These are phyloP conservation scores for Chloroceryle amazona DNA, from an alignment of 2,797 vertebrate species.

Conservation along the genomic window DNA sequence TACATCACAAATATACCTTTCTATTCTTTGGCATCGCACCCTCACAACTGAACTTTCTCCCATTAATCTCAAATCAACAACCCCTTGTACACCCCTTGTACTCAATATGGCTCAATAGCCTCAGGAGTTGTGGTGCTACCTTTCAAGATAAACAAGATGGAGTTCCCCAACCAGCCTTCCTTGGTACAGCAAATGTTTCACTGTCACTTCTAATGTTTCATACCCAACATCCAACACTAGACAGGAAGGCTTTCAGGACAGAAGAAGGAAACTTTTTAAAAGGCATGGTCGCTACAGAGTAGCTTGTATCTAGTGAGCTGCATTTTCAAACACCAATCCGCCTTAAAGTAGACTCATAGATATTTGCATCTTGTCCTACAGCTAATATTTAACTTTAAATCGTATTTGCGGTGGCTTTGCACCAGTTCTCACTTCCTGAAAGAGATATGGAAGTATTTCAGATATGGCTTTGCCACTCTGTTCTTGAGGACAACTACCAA, in stretches of 20 bases:
- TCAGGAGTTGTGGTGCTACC: rapidly evolving
- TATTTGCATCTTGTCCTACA: neutral
- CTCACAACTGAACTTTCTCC: neutral
- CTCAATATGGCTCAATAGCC: rapidly evolving
- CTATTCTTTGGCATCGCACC: neutral
- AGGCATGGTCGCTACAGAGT: neutral
- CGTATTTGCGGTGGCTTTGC: neutral
- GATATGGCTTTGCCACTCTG: neutral
- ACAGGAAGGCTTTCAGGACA: neutral
- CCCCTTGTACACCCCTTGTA: neutral
- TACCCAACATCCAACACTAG: neutral
- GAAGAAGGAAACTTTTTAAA: neutral
- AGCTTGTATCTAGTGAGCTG: neutral
- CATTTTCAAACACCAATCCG: neutral
- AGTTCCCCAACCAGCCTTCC: too few relatives aligned
- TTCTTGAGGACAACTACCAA: neutral
- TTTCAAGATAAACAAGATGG: neutral
- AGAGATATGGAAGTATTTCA: neutral
- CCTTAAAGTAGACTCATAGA: neutral
- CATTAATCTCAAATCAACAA: neutral
- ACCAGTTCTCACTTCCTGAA: neutral
- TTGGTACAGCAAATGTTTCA: neutral
- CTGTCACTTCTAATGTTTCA: neutral
- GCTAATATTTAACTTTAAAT: neutral
- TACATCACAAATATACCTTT: neutral